A percentile compares a stretch with the other conserved stretches of the same genome.
Conservation (phyloP, 2,113 vertebrate genomes). For the Ornithorhynchus anatinus region DNA sequence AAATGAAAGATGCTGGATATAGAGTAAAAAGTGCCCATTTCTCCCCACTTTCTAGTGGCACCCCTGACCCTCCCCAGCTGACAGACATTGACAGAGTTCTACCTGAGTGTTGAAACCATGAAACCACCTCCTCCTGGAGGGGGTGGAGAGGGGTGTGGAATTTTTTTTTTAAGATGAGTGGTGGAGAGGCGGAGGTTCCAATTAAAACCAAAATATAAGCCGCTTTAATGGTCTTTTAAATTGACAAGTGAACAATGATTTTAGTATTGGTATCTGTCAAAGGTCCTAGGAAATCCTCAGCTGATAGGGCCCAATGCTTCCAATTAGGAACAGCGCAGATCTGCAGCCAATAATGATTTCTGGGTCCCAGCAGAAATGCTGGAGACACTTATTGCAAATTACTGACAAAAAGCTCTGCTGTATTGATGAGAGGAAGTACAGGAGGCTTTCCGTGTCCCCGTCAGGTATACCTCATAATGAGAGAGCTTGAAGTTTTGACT, state of each 20-base stretch:
- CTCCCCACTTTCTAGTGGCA: neutral
- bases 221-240: constrained; percentile 99
- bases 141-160: neutral
- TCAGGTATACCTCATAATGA: constrained; percentile 84
- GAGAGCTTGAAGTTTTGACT: constrained; percentile 71
- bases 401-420: constrained; percentile 96
- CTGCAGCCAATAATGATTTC: constrained; percentile 96
- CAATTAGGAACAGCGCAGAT: constrained; percentile 93
- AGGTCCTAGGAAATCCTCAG: constrained; percentile 95
- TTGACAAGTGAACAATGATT: constrained; percentile 99
- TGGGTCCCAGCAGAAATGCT: constrained; percentile 89
- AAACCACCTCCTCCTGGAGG: constrained; percentile 20
- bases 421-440: constrained; percentile 91
- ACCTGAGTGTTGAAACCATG: constrained; percentile 47
- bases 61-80: constrained; percentile 67
- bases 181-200: constrained; percentile 83
- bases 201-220: constrained; percentile 97
- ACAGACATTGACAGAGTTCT: constrained; percentile 68
- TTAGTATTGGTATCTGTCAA: constrained; percentile 99
- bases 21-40: constrained; percentile 9
- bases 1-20: constrained; percentile 61
- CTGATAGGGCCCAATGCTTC: constrained; percentile 99
- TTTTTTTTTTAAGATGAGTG: constrained; percentile 49
- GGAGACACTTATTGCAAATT: constrained; percentile 98
- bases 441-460: constrained; percentile 83